phyloP scores from a whole-genome alignment of 1,140 invertebrate genomes.

The Lepidurus arcticus region DNA sequence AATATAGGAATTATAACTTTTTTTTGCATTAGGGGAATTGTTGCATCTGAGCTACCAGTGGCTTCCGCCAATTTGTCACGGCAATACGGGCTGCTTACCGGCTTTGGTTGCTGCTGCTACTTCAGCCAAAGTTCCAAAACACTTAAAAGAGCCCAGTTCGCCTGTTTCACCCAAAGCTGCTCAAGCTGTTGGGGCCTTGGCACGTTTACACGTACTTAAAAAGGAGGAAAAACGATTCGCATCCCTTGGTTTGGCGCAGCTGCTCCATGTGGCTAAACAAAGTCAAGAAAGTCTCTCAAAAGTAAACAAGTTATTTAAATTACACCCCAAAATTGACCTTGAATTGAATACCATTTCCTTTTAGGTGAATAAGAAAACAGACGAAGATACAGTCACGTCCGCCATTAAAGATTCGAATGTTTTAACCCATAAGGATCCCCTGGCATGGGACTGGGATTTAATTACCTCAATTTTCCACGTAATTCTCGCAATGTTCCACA shows the following conservation, averaged over 20 bases:
- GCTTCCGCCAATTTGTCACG: constrained; percentile 1
- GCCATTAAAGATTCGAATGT: constrained; percentile 68
- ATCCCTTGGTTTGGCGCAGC: constrained; percentile 32
- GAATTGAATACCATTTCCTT: neutral
- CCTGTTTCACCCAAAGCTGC: constrained; percentile 31
- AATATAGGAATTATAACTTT: neutral
- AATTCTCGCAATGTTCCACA: neutral
- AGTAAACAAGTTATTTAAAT: neutral
- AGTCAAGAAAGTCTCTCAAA: neutral
- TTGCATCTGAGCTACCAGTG: constrained; percentile 30
- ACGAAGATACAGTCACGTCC: constrained; percentile 38
- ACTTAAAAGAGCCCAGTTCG: constrained; percentile 23
- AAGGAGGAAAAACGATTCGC: constrained; percentile 32
- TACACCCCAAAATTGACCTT: neutral
- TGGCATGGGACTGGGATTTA: constrained; percentile 77
- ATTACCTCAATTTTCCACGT: constrained; percentile 72
- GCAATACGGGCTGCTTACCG: constrained; percentile 24
- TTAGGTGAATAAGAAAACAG: constrained; percentile 36
- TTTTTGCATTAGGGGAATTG: constrained; percentile 35
- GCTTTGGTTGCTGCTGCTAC: neutral
- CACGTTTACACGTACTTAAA: constrained; percentile 24
- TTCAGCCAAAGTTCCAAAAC: constrained; percentile 14
- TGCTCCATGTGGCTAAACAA: neutral
- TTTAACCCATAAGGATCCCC: constrained; percentile 61
- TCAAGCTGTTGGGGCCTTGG: constrained; percentile 26